phyloP scores from a whole-genome alignment of 2,888 invertebrate species.

The Archips crataeganus region DNA sequence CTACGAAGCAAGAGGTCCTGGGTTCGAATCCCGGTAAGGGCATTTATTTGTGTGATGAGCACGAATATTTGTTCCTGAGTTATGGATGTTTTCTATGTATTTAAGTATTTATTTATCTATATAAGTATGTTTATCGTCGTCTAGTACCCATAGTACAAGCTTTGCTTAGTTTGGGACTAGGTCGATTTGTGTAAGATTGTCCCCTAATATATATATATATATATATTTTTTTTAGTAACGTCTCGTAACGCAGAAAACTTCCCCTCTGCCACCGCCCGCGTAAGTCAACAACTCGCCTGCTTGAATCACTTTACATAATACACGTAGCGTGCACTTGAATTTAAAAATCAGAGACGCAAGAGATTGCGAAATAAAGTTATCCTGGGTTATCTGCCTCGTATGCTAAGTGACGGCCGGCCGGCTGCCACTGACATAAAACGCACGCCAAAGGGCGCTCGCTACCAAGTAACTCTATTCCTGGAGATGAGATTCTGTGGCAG shows the following conservation, averaged over 20 bases:
- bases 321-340: conserved; percentile 65
- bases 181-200: too few relatives aligned
- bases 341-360: conserved; percentile 69
- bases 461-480: conserved; percentile 25
- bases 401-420: conserved; percentile 48
- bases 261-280: conserved; percentile 2
- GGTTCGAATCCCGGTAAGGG: too few relatives aligned
- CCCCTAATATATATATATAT: too few relatives aligned
- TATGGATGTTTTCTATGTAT: too few relatives aligned
- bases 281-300: conserved; percentile 49
- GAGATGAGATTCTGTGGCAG: conserved; percentile 25
- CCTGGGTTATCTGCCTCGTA: conserved; percentile 60
- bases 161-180: too few relatives aligned
- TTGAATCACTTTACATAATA: conserved; percentile 70
- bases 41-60: too few relatives aligned
- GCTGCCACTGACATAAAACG: conserved; percentile 37
- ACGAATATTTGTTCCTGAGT: too few relatives aligned
- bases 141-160: too few relatives aligned
- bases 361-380: conserved; percentile 69
- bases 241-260: conserved; percentile 12
- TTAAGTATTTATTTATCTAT: too few relatives aligned
- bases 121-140: too few relatives aligned
- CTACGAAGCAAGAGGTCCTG: too few relatives aligned
- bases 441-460: conserved; percentile 34
- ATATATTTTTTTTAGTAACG: too few relatives aligned